Conservation (phyloP, 2,797 vertebrate genomes). For the Saxicola maurus region DNA sequence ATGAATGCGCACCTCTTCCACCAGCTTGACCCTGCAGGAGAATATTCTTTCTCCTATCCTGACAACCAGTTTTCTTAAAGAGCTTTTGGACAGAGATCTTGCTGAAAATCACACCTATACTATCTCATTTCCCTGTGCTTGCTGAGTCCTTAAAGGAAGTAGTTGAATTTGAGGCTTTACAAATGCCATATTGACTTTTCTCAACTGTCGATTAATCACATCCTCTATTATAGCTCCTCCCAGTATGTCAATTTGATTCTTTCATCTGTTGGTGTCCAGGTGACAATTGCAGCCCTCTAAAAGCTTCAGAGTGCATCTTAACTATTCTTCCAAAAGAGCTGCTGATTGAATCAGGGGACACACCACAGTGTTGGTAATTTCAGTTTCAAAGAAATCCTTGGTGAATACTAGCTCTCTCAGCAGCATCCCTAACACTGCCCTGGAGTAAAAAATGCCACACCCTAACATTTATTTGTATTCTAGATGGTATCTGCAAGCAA, state of each 20-base stretch:
- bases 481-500: not conserved
- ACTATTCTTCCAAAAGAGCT: not conserved
- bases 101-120: not conserved
- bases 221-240: not conserved
- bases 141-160: not conserved
- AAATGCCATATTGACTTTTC: not conserved
- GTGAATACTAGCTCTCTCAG: not conserved
- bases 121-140: not conserved
- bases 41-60: not conserved
- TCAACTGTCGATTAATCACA: not conserved
- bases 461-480: not conserved
- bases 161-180: not conserved
- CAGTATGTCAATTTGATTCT: not conserved
- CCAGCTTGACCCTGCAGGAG: not conserved
- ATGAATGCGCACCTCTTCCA: not conserved
- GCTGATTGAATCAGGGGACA: not conserved
- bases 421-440: not conserved
- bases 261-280: not conserved
- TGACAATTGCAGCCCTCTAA: not conserved
- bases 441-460: not conserved
- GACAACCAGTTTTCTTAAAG: not conserved
- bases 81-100: not conserved
- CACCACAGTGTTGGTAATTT: not conserved
- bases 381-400: not conserved
- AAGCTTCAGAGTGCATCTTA: not conserved